Evolutionary conservation across 37 sponge, comb jelly and placozoan genomes (phyloP).

Genomic region (Ianthella basta): DNA sequence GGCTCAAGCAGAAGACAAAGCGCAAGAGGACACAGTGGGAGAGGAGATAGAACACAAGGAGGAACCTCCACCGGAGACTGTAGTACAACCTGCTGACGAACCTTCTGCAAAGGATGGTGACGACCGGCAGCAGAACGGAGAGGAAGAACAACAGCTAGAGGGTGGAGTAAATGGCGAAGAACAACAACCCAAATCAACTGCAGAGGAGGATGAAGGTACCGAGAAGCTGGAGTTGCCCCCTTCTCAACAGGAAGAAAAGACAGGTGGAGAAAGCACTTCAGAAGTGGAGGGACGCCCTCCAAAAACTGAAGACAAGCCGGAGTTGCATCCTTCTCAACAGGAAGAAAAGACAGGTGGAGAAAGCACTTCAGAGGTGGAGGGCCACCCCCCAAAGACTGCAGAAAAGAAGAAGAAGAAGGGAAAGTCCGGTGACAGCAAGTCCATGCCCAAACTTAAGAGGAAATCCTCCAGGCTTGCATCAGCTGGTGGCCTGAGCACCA

Average conservation of each 20-base stretch:
- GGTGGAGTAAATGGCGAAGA: background rate
- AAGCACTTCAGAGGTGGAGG: background rate
- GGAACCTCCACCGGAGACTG: background rate
- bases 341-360: background rate
- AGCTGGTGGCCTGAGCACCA: background rate
- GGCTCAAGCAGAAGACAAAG: background rate
- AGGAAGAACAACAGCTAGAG: background rate
- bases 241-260: background rate
- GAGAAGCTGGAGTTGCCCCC: background rate
- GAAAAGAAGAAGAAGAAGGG: slow-evolving; percentile 22
- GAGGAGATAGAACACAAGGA: background rate
- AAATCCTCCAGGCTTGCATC: background rate
- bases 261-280: background rate
- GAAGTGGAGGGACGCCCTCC: background rate
- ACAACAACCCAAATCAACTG: background rate
- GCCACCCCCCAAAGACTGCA: background rate
- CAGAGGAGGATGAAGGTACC: background rate
- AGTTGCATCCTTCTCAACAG: background rate
- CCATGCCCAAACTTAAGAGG: slow-evolving; percentile 10
- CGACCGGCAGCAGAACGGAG: background rate
- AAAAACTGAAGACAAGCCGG: background rate
- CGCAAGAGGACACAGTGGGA: background rate
- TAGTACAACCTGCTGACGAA: background rate
- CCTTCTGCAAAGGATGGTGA: background rate
- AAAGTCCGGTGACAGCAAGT: background rate